phyloP scores from a whole-genome alignment of 2,888 invertebrate genomes.

The Lycia hirtaria region DNA sequence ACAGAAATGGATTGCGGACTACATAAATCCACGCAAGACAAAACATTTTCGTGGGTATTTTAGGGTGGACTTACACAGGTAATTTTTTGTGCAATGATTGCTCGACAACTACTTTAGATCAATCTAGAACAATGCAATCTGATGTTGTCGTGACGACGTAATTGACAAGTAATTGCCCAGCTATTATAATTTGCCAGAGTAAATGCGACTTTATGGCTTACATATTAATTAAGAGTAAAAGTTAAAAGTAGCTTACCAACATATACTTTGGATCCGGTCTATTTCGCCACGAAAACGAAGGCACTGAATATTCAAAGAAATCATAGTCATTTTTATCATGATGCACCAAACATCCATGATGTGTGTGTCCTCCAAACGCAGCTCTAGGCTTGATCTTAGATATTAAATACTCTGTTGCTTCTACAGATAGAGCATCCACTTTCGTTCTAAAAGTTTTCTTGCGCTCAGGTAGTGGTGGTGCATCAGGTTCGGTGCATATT shows the following conservation, averaged over 20 bases:
- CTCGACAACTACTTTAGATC: too few relatives aligned
- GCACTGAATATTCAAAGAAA: slow-evolving; percentile 91
- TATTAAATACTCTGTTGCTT: slow-evolving; percentile 89
- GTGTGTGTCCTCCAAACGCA: slow-evolving; percentile 96
- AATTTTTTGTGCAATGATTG: too few relatives aligned
- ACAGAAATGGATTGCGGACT: too few relatives aligned
- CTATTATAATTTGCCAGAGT: too few relatives aligned
- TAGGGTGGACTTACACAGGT: too few relatives aligned
- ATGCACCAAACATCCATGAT: slow-evolving; percentile 92
- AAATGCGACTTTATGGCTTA: too few relatives aligned
- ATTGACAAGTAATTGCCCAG: too few relatives aligned
- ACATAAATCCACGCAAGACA: too few relatives aligned
- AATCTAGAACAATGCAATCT: too few relatives aligned
- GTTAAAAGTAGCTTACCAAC: slow-evolving; percentile 86
- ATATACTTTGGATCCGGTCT: slow-evolving; percentile 95
- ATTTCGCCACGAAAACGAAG: slow-evolving; percentile 99
- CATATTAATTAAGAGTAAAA: neutral
- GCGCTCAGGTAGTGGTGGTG: slow-evolving; percentile 89
- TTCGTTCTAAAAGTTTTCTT: slow-evolving; percentile 90
- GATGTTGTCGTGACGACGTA: too few relatives aligned
- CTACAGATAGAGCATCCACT: slow-evolving; percentile 94
- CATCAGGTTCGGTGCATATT: slow-evolving; percentile 92
- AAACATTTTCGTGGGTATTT: too few relatives aligned
- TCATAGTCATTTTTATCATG: slow-evolving; percentile 72
- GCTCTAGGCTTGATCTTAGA: slow-evolving; percentile 89